A percentile compares a stretch with the other conserved stretches of the same genome.
Conservation (phyloP, 2,888 invertebrate genomes). For the Pristionchus exspectatus region DNA sequence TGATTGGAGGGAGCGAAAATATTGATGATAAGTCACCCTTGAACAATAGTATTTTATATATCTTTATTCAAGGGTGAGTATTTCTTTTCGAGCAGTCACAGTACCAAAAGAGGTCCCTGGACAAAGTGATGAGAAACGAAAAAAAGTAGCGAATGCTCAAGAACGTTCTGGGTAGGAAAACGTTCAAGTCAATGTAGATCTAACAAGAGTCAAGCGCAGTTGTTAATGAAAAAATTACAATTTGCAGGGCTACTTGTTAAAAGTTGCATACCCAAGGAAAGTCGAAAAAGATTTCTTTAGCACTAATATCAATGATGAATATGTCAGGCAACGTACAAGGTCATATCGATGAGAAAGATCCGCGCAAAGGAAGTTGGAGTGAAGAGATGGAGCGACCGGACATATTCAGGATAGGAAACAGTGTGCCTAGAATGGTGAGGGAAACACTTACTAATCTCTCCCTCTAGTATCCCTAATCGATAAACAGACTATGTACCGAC, state of each 20-base stretch:
- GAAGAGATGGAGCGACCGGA: constrained; percentile 51
- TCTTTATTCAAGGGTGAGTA: neutral
- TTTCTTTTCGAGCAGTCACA: too few relatives aligned
- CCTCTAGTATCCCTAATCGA: too few relatives aligned
- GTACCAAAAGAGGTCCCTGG: neutral
- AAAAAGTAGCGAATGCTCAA: too few relatives aligned
- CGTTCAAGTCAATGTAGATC: too few relatives aligned
- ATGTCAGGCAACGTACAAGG: neutral
- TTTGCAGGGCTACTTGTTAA: too few relatives aligned
- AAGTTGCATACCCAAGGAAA: too few relatives aligned
- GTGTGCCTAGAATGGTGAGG: constrained; percentile 50
- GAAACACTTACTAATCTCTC: neutral
- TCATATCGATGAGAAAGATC: neutral
- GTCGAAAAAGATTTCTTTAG: too few relatives aligned
- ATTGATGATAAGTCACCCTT: neutral
- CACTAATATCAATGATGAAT: neutral
- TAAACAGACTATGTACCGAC: too few relatives aligned
- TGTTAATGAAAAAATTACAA: too few relatives aligned
- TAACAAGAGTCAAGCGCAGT: too few relatives aligned
- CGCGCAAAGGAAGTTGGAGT: constrained; percentile 1
- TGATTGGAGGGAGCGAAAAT: too few relatives aligned
- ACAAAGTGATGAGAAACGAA: neutral
- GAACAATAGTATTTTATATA: neutral
- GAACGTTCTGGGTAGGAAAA: too few relatives aligned
- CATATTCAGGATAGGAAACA: constrained; percentile 45